Base-by-base conservation (phyloP, 2,797 vertebrate genomes). In the Leptatherina wallacei region DNA sequence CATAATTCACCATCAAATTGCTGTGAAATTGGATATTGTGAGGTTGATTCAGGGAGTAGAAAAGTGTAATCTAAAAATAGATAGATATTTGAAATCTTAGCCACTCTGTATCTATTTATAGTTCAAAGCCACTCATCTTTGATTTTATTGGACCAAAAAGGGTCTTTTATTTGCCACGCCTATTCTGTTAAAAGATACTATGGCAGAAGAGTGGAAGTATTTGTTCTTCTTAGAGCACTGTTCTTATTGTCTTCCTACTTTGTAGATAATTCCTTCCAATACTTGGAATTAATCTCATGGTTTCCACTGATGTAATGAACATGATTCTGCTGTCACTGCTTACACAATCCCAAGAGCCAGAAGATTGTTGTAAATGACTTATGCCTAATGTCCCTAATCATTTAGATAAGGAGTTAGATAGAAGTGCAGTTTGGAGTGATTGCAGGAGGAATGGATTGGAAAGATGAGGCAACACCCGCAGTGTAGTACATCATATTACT, bases 351-450 rank as follows among this genome's bases (percentile, higher is more conserved):
- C 84, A 64, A 71, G 61, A 82, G 71, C 59, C 40, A 30, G 47
- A 77, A n/a, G 49, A 79, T 66, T 83, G 70, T 49, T 81, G 69
- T 81, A 82, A 89, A 89, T 80, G 52, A 84, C 83, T 84, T 75
- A 75, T 75, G 71, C 69, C 62, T 87, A 86, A 88, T 83, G 66
- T 66, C 51, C 27, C 71, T 85, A 85, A 91, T 85, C 85, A 69
- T 86, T 89, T 84, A 85, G 85, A 82, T 35, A 36, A 52, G 74
- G 74, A 86, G 69, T 83, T 77, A 65, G 69, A 29, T 60, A 64
- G 32, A 9, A 77, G 71, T 78, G 71, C 88, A 90, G 85, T 85
- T 87, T 75, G 84, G 78, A 85, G 44, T 78, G 73, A 91, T 89
- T 80, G 61, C 67, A 63, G 16, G 30, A 27, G 30, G 74, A 30